These are phyloP conservation scores for Poicephalus gulielmi DNA, from an alignment of 2,113 vertebrate species.

Conservation along the genomic window DNA sequence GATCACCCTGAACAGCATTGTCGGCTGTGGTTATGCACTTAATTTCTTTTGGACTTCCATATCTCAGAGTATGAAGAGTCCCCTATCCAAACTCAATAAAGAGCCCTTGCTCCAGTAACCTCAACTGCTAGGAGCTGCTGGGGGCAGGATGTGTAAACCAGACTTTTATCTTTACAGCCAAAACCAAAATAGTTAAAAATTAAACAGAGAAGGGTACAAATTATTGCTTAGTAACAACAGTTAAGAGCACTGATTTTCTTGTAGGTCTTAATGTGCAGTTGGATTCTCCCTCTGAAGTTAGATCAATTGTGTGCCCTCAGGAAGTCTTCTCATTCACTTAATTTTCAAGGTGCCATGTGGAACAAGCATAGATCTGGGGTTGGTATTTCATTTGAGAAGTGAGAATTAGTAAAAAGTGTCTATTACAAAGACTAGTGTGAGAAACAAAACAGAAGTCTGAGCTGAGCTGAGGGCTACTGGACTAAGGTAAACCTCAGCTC, in stretches of 20 bases:
- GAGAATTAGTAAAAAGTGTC: background rate
- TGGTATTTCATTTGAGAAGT: background rate
- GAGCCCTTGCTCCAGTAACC: background rate
- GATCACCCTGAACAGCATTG: background rate
- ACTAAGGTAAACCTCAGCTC: background rate
- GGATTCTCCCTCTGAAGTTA: background rate
- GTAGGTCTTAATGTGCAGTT: accelerated
- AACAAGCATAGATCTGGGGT: background rate
- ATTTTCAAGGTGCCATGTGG: background rate
- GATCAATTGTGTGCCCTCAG: background rate
- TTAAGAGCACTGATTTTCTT: background rate
- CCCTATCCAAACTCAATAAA: background rate
- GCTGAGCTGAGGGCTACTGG: background rate
- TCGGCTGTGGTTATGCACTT: background rate
- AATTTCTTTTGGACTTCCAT: background rate
- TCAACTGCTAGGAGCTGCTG: background rate
- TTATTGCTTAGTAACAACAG: background rate
- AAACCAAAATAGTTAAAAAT: background rate
- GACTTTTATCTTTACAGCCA: background rate
- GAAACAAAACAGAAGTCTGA: background rate
- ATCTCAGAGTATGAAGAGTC: background rate
- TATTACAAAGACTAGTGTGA: background rate
- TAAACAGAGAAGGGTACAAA: background rate
- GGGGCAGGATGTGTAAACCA: background rate
- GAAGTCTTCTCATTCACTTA: background rate